A percentile compares a stretch with the other conserved stretches of the same genome.
phyloP scores from a whole-genome alignment of 2,113 vertebrate species.

The Tachysurus fulvidraco region DNA sequence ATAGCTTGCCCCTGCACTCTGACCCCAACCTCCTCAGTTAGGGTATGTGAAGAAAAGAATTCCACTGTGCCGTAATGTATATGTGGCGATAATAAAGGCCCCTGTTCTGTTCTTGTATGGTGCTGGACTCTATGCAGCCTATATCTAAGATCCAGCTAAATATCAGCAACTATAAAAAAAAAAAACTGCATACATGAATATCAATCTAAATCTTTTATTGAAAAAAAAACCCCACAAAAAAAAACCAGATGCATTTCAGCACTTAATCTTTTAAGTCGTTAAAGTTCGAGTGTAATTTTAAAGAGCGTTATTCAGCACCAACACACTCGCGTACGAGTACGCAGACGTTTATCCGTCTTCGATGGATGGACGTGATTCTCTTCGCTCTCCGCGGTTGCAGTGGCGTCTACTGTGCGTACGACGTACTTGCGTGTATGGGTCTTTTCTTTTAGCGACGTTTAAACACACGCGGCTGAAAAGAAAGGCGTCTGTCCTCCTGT shows the following conservation, averaged over 20 bases:
- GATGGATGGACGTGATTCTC: constrained; percentile 8
- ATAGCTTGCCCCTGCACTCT: too few species aligned
- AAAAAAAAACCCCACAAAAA: too few species aligned
- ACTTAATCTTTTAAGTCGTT: too few species aligned
- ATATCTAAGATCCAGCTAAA: background rate
- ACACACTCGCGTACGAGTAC: too few species aligned
- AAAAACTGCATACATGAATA: background rate
- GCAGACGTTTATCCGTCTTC: constrained; percentile 45
- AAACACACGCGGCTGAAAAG: background rate
- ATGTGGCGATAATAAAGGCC: too few species aligned
- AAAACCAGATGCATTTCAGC: too few species aligned
- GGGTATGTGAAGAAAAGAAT: too few species aligned
- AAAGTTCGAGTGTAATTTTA: too few species aligned
- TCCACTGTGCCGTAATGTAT: too few species aligned
- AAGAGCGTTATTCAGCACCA: too few species aligned
- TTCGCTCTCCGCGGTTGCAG: constrained; percentile 50
- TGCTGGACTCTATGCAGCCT: background rate
- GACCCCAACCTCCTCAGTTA: too few species aligned
- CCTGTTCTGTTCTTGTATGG: background rate
- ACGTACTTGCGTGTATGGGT: background rate
- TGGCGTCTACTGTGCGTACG: constrained; percentile 53
- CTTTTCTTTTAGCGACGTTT: background rate
- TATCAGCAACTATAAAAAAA: background rate
- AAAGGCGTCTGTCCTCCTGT: constrained; percentile 2
- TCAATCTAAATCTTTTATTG: too few species aligned